Base-by-base conservation (phyloP, 2,888 invertebrate species). In the Tiphia femorata region DNA sequence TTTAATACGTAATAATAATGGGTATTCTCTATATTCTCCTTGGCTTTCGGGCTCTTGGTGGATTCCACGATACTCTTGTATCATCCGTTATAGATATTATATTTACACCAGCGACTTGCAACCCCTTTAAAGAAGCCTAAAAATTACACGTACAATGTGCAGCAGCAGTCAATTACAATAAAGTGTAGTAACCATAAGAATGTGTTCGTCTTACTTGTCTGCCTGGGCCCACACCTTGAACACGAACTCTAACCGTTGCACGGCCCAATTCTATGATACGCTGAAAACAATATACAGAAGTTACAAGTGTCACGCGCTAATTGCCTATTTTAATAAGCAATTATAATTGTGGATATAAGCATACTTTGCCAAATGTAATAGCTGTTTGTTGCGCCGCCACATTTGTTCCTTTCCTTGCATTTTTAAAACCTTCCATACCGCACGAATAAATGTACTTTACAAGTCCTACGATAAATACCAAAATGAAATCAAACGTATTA, bases 311-410 rank as follows among this genome's bases (percentile, higher is more conserved):
- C n/a, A n/a, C n/a, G n/a, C n/a, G n/a, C n/a, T n/a, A n/a, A n/a
- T n/a, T n/a, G n/a, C n/a, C n/a, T 10, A 12, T 6, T 5, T 5
- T 2, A 40, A n/a, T 17, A 35, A 40, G 25, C 25, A 25, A 37
- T 35, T 19, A 38, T 54, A 33, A 63, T 35, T n/a, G 1, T 20
- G 7, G 37, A 58, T 38, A 33, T 27, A 21, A 62, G 84, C 88
- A 86, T 86, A 95, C 95, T 55, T 86, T 85, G 66, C 92, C 92
- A 70, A 96, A 85, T 54, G 87, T 89, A 49, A 96, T 90, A 19
- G 95, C 97, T 19, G 97, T 94, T 8, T 97, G 94, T 84, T 98
- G 97, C 1, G 97, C 98, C 30, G 98, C 98, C 75, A 98, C 92
- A 80, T 96, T 97, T 3, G 98, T 98, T 60, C 97, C 97, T 84